Conservation (phyloP, 2,113 vertebrate genomes). For the Dinomys branickii region DNA sequence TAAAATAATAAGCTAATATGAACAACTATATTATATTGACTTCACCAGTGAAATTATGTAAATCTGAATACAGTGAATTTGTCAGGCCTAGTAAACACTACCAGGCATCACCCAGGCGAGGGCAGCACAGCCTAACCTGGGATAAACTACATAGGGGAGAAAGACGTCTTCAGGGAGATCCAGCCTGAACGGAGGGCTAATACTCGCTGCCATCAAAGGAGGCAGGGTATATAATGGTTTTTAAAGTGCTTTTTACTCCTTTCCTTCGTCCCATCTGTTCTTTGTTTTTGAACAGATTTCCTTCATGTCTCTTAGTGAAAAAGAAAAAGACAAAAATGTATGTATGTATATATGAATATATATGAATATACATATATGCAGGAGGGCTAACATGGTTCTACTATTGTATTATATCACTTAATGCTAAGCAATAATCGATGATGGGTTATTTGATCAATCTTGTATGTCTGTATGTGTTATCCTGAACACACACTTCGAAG, state of each 20-base stretch:
- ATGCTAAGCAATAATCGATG: too few relatives aligned
- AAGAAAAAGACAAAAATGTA: too few relatives aligned
- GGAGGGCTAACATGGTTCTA: too few relatives aligned
- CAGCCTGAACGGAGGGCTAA: background rate
- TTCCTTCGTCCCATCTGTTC: too few relatives aligned
- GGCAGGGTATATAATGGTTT: background rate
- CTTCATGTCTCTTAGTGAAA: too few relatives aligned
- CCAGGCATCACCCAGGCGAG: background rate
- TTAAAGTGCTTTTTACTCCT: background rate
- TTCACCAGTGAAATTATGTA: background rate
- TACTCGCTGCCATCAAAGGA: background rate
- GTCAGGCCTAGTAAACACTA: background rate
- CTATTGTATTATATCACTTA: too few relatives aligned
- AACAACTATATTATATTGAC: background rate
- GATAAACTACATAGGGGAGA: background rate
- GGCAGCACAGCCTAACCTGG: conserved; percentile 32
- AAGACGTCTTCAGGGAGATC: background rate
- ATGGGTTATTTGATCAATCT: too few relatives aligned
- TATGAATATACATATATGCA: too few relatives aligned
- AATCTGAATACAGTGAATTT: background rate
- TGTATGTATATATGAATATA: too few relatives aligned
- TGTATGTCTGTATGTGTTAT: too few relatives aligned
- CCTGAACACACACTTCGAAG: too few relatives aligned
- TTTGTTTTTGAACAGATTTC: too few relatives aligned
- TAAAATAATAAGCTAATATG: background rate